Evolutionary conservation across 2,113 vertebrate species (phyloP), one percentile per base, ranked within the genome.

Genomic region (Manacus vitellinus): DNA sequence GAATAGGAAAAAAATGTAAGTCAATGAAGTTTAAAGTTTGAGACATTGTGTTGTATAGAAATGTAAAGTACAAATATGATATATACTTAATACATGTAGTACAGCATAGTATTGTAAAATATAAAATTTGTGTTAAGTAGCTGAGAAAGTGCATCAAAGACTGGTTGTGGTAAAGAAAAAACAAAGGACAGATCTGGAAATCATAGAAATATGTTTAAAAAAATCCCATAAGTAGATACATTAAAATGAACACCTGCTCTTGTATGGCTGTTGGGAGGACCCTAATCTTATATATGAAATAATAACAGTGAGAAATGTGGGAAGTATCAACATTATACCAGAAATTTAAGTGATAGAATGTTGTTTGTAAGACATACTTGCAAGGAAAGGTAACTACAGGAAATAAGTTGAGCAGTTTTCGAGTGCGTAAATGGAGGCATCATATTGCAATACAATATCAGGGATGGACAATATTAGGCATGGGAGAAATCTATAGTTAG

Each of bases 381-480:
- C 33, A 43, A 81, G 39, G 41, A 77, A 15, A 11, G 20, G 8
- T 12, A 79, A 59, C 27, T 47, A 35, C n/a, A 77, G 41, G 91
- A 86, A 87, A 58, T 21, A 56, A 56, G 13, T 37, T 6, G 5
- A 81, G 51, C 21, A 9, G 14, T 67, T 88, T 85, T 14, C 20
- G n/a, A 55, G 13, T 19, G 56, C 31, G 25, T 63, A 19, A 76
- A 37, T 33, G 47, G 62, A 89, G 41, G 63, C 31, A 37, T 22
- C 14, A 6, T 62, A 10, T 21, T 66, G 51, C 75, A 73, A 17
- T 37, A 35, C 21, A 70, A 25, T 3, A 80, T 15, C n/a, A 71
- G 41, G 37, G 28, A 49, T 46, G 20, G 35, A 52, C 0, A 0
- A 77, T 59, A 31, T 37, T 3, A 51, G 37, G 25, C 23, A 23